Evolutionary conservation across 2,888 invertebrate genomes (phyloP).

Genomic region (Eupithecia abbreviata): DNA sequence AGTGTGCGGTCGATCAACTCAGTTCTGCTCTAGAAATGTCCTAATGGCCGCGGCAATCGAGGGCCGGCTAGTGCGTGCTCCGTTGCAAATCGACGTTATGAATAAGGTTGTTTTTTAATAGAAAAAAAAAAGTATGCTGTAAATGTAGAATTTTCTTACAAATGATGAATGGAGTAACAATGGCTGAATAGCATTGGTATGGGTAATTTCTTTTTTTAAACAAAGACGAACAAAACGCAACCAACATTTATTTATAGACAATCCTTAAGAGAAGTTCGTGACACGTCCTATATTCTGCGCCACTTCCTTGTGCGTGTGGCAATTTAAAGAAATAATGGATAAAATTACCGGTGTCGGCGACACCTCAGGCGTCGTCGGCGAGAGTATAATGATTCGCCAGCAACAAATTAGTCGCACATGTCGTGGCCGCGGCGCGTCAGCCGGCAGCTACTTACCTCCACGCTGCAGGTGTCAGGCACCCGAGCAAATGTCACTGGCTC

Average conservation of each 20-base stretch:
- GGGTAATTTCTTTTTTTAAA: too few species aligned
- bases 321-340: slow-evolving; percentile 75
- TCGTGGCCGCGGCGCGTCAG: slow-evolving; percentile 71
- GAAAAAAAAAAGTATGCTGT: background rate
- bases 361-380: slow-evolving; percentile 75
- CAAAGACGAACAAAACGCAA: background rate
- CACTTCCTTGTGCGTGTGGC: slow-evolving; percentile 70
- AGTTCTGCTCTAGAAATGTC: slow-evolving; percentile 53
- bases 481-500: slow-evolving; percentile 68
- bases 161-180: background rate
- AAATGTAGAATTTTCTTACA: background rate
- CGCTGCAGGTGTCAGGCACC: slow-evolving; percentile 68
- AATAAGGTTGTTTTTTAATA: slow-evolving; percentile 47
- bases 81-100: slow-evolving; percentile 55
- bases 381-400: slow-evolving; percentile 74
- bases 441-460: slow-evolving; percentile 69
- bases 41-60: slow-evolving; percentile 23
- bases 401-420: slow-evolving; percentile 82
- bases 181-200: background rate
- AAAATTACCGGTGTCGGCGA: slow-evolving; percentile 73
- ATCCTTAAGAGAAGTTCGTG: slow-evolving; percentile 54
- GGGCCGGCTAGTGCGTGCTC: slow-evolving; percentile 47
- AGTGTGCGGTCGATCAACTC: slow-evolving; percentile 42
- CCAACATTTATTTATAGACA: slow-evolving; percentile 39
- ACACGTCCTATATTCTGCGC: slow-evolving; percentile 47